Base-by-base conservation (phyloP, 2,888 invertebrate species). In the Ochropacha duplaris region DNA sequence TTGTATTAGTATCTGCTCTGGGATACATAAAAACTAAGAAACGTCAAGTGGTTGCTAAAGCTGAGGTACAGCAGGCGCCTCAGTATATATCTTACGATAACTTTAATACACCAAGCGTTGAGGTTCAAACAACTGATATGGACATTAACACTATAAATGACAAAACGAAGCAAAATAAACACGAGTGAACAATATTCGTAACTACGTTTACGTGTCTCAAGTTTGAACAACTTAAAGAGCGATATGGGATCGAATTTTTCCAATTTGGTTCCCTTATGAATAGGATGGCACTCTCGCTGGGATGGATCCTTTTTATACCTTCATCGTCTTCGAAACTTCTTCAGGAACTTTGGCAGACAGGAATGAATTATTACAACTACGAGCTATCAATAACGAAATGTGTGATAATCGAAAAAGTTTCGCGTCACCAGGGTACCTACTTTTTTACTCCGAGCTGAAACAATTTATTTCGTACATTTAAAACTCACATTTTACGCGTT, bases 21-120 rank as follows among this genome's bases (percentile, higher is more conserved):
- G 97, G 96, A 26, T 97, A 97, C 82, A 94, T 97, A 64, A 97
- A 98, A 86, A 94, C 97, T 64, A 96, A 97, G 87, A 97, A 97
- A 86, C 95, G 97, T 76, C 94, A 96, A 66, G 95, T 95, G 64
- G 95, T 95, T 24, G 94, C 95, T 9, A 97, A 97, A 87, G 89
- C 95, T 57, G 95, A 96, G 59, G 81, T 81, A 1, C 96, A 95
- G 66, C 93, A 95, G 75, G 95, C 96, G 14, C 96, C 96, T 8
- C 96, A 97, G 77, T 97, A 96, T 83, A 95, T 97, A 76, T 96
- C 97, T 24, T 97, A 97, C 64, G 91, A 92, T 66, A 91, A 93
- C 74, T 93, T 92, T 57, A 85, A 87, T 50, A 81, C 86, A 14
- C 86, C 90, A 8, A 84, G 76, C 59, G 83, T 86, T 36, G 92